Evolutionary conservation across 2,888 invertebrate genomes (phyloP).

Genomic region (Nezara viridula): DNA sequence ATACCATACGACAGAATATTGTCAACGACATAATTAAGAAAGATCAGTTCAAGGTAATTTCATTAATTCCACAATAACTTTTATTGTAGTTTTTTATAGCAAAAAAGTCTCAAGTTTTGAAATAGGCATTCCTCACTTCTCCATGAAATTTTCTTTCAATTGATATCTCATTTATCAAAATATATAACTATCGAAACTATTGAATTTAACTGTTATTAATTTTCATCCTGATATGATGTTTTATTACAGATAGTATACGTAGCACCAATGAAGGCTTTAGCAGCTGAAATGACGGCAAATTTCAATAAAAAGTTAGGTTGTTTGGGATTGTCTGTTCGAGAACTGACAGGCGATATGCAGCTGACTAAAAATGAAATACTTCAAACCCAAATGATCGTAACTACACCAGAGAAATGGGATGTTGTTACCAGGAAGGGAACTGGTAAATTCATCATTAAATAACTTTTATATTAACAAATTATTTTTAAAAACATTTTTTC

Average conservation of each 20-base stretch:
- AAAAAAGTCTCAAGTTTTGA: no score
- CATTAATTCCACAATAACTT: no score
- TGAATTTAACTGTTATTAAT: neutral
- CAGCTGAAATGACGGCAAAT: conserved; percentile 97
- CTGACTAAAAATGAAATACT: conserved; percentile 93
- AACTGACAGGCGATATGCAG: conserved; percentile 98
- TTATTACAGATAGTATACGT: conserved; percentile 90
- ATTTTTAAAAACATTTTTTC: neutral
- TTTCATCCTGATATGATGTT: neutral
- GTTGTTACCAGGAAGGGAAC: conserved; percentile 96
- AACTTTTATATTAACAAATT: conserved; percentile 1
- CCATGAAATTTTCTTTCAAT: no score
- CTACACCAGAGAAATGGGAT: conserved; percentile 99
- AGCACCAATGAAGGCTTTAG: conserved; percentile 99
- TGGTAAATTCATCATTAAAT: conserved; percentile 69
- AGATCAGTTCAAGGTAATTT: conserved; percentile 89
- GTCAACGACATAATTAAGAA: conserved; percentile 86
- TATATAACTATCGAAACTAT: no score
- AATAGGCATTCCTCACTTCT: no score
- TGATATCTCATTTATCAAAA: no score
- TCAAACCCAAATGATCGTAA: conserved; percentile 97
- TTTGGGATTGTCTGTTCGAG: conserved; percentile 87
- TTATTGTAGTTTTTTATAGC: no score
- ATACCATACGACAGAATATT: conserved; percentile 89
- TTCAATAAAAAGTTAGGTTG: conserved; percentile 84